phyloP scores from a whole-genome alignment of 2,797 vertebrate species.

The Aulostomus chinensis region DNA sequence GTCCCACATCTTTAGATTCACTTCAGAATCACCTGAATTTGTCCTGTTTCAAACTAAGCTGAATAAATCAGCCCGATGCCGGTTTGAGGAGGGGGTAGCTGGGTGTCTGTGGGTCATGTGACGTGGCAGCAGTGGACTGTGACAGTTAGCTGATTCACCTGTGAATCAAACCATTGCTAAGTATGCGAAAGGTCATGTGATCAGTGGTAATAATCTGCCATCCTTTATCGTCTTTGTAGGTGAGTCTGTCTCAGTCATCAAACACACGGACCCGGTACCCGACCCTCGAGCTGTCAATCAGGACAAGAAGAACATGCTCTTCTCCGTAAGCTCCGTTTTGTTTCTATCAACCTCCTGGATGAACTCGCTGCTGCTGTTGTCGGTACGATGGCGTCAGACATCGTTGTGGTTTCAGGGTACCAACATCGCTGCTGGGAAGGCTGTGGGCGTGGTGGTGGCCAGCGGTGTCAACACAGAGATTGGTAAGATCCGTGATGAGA shows the following conservation, averaged over 20 bases:
- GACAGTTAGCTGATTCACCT: background rate
- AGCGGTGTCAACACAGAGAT: conserved; percentile 95
- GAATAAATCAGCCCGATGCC: too few relatives aligned
- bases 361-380: background rate
- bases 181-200: conserved; percentile 4
- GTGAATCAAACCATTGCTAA: conserved; percentile 12
- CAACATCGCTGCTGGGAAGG: conserved; percentile 95
- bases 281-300: conserved; percentile 98
- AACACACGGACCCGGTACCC: conserved; percentile 97
- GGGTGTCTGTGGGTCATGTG: too few relatives aligned
- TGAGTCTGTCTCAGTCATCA: conserved; percentile 97
- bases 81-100: too few relatives aligned
- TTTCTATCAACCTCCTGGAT: conserved; percentile 13
- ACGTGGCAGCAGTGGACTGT: too few relatives aligned
- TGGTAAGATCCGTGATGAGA: conserved; percentile 97
- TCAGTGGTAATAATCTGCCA: background rate
- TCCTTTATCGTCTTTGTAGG: conserved; percentile 70
- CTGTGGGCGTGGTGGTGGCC: conserved; percentile 93
- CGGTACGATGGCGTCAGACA: too few relatives aligned
- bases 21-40: too few relatives aligned
- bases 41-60: too few relatives aligned
- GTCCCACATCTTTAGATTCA: too few relatives aligned
- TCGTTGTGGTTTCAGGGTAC: conserved; percentile 84
- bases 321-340: conserved; percentile 87
- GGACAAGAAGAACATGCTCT: conserved; percentile 99